Base-by-base conservation (phyloP, 2,888 invertebrate genomes). In the Agriopis marginaria region DNA sequence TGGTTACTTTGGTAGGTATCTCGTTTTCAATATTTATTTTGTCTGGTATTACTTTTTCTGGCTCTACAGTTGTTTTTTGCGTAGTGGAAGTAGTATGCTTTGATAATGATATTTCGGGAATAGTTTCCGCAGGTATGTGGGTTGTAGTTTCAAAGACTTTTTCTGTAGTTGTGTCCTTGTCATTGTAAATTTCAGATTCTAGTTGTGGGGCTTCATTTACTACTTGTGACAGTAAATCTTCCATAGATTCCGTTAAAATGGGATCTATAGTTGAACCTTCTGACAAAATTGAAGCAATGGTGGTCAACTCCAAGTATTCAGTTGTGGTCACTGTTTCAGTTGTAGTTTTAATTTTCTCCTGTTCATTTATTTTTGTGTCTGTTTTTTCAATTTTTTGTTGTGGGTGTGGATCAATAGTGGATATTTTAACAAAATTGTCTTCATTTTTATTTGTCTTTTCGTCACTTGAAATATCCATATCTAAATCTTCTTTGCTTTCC, bases 171-270 rank as follows among this genome's bases (percentile, higher is more conserved):
- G 59, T 39, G 66, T 74, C 74, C 3, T 70, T 67, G 3, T 66
- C 68, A 12, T 70, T 66, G 44, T 77, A 73, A 32, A 74, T 71
- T 23, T 51, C 8, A 47, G 63, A 75, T 49, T 79, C 76, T 44
- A 84, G 73, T 71, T 88, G 84, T 0, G 89, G 88, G 23, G 79
- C 81, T 77, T 87, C 82, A 77, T 93, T 85, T 7, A 90, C 92
- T 65, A 94, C 87, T 84, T 94, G 94, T n/a, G 91, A 94, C n/a
- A 94, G 50, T 75, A 94, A 83, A 79, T 94, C 93, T 66, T 85
- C 92, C 89, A 94, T 93, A 3, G 94, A 94, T 73, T 90, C 93
- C 1, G 92, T 89, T 72, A 94, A 80, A 73, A 92, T 84, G 60
- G 89, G 86, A 77, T 94, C 94, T 12, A 92, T 88, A 5, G 90